Evolutionary conservation across 1,140 invertebrate species (phyloP), one percentile per base, ranked within the genome.

Genomic region (Rhyzopertha dominica): DNA sequence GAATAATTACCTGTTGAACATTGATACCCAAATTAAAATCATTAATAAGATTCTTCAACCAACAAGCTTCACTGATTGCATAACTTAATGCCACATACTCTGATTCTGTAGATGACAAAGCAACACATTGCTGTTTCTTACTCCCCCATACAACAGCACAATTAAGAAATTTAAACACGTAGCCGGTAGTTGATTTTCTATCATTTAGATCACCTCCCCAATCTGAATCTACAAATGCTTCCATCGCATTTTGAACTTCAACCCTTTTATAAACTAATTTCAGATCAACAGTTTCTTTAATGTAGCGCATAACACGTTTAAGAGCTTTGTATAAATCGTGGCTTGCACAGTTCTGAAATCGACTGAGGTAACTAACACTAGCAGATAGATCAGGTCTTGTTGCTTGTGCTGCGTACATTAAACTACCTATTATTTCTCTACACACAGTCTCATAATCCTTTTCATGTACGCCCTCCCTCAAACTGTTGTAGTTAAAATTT

Each of bases 211-310:
- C 42, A 16, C 49, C 49, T 14, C 44, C 62, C 55, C 57, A 67
- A 36, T 68, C 65, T 0, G 63, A 52, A 53, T 68, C 68, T 12
- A 30, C 38, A 40, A 52, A 67, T 24, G 47, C 53, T 20, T 60
- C 5, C 9, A 28, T 24, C n/a, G n/a, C n/a, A n/a, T n/a, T n/a
- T n/a, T n/a, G n/a, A 18, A 32, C 43, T 10, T 51, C 26, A 10
- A 14, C 22, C 14, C 10, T 9, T 50, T 51, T 54, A n/a, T 49
- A 37, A 12, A 14, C 36, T 29, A 47, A 40, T 10, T 45, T 47
- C 2, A 25, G 10, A 38, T 59, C 25, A 14, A 56, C 22, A 7
- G 53, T 62, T 10, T 42, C 35, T 30, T 58, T 56, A 16, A 64
- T 12, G 49, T 64, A 64, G 44, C 60, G 54, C 17, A 63, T 40